Percentiles rank a stretch among this genome's conserved stretches.
Conservation (phyloP, 2,888 invertebrate genomes). For the Lasioglossum lativentre region DNA sequence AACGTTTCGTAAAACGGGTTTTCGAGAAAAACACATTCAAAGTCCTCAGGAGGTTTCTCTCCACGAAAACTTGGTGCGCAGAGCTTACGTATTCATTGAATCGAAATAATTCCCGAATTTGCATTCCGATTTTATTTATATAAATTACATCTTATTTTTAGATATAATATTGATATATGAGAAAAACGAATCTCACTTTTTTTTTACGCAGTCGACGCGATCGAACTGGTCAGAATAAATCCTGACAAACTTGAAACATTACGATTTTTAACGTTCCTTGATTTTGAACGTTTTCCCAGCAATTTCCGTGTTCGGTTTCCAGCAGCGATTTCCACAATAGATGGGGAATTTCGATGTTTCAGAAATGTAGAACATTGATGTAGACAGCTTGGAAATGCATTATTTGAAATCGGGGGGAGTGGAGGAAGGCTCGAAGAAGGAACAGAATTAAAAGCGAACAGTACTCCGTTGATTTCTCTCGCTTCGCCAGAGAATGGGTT, state of each 20-base stretch:
- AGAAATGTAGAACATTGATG: constrained; percentile 1
- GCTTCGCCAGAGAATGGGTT: constrained; percentile 23
- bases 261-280: neutral
- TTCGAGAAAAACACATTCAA: neutral
- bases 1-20: neutral
- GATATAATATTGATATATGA: neutral
- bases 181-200: neutral
- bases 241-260: neutral
- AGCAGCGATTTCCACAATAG: neutral
- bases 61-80: neutral
- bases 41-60: neutral
- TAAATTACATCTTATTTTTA: neutral
- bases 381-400: constrained; percentile 57
- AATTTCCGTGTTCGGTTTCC: neutral
- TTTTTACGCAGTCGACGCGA: neutral
- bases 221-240: neutral
- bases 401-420: constrained; percentile 69
- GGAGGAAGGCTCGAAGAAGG: constrained; percentile 53
- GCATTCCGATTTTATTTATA: neutral
- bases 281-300: neutral
- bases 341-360: neutral
- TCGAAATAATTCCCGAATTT: neutral
- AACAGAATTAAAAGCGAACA: constrained; percentile 59
- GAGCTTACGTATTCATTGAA: neutral
- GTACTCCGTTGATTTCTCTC: constrained; percentile 42